phyloP scores from a whole-genome alignment of 2,113 vertebrate species.

The Seriola aureovittata region DNA sequence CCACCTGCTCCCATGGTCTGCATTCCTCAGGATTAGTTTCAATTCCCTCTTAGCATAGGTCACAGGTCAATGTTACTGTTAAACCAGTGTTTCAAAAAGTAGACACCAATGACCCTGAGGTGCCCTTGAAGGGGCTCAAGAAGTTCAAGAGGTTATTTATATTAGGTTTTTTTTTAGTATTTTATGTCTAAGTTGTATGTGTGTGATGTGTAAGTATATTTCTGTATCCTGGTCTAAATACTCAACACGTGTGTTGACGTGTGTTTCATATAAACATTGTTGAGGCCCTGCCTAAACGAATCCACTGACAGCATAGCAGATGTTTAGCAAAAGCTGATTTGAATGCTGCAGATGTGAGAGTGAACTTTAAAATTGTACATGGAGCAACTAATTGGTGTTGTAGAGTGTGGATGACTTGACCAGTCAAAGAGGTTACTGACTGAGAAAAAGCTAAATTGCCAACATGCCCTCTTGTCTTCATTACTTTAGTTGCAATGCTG shows the following conservation, averaged over 20 bases:
- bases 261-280: not conserved
- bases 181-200: not conserved
- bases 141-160: not conserved
- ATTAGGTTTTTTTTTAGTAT: not conserved
- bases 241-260: not conserved
- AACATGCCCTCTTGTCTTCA: slow-evolving; percentile 11
- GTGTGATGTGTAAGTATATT: not conserved
- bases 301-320: not conserved
- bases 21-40: slow-evolving; percentile 72
- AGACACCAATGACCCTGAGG: slow-evolving; percentile 19
- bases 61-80: slow-evolving; percentile 46
- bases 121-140: slow-evolving; percentile 37
- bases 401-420: not conserved
- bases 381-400: slow-evolving; percentile 1
- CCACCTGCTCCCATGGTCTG: slow-evolving; percentile 40
- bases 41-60: slow-evolving; percentile 54
- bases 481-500: slow-evolving; percentile 39
- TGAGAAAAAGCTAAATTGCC: slow-evolving; percentile 1
- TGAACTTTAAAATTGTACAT: not conserved
- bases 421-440: not conserved
- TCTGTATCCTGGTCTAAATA: not conserved
- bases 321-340: not conserved
- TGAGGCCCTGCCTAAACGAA: not conserved
- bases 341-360: slow-evolving; percentile 19
- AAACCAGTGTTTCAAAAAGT: slow-evolving; percentile 45